Conservation (phyloP, 2,113 vertebrate species). For the Bubo scandiacus region DNA sequence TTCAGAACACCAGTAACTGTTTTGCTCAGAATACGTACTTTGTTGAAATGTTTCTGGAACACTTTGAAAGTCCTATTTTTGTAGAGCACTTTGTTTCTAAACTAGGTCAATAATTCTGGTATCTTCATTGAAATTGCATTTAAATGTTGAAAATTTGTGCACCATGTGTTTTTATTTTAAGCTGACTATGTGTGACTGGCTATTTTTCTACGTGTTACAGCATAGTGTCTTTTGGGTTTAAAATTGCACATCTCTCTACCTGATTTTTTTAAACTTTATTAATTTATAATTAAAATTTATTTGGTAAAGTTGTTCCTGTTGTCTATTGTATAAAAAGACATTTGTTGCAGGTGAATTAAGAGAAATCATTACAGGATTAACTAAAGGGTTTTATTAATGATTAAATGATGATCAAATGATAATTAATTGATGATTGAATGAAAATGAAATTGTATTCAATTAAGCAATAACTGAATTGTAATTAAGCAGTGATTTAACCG, state of each 20-base stretch:
- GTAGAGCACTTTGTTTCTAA: background rate
- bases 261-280: background rate
- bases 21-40: background rate
- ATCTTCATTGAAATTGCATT: background rate
- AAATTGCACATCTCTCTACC: background rate
- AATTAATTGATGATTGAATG: background rate
- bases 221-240: background rate
- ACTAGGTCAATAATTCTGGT: background rate
- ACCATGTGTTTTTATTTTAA: background rate
- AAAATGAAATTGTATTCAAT: background rate
- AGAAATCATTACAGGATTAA: background rate
- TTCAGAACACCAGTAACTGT: background rate
- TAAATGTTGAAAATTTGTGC: background rate
- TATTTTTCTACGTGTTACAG: background rate
- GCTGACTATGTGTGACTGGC: background rate
- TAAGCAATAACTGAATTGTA: background rate
- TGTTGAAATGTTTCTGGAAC: constrained; percentile 6
- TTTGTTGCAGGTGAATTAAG: background rate
- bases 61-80: background rate
- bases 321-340: rapidly evolving
- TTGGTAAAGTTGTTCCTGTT: background rate
- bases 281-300: background rate
- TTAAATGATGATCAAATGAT: background rate
- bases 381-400: background rate
- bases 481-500: background rate